Base-by-base conservation (phyloP, 2,888 invertebrate species). In the Sarcophaga rosellei region DNA sequence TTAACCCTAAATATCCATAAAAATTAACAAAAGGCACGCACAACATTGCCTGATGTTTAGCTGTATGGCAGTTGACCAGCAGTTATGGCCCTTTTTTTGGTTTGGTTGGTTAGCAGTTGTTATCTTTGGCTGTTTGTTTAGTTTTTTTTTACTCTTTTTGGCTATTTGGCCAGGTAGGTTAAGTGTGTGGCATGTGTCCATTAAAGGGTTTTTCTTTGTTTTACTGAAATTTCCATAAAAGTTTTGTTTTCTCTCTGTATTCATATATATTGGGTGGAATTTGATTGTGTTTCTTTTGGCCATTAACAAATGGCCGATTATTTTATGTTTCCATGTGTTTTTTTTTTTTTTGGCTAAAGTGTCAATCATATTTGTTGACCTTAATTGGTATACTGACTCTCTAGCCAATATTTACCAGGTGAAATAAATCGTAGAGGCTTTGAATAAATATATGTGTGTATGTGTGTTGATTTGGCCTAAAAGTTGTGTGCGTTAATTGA, bases 1-100 rank as follows among this genome's bases (percentile, higher is more conserved):
- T 65, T 80, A 66, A 81, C 81, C 77, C 57, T 68, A 12, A 63
- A 62, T 47, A 81, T 81, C 81, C 66, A 69, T n/a, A 77, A 81
- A 81, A 47, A 23, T 63, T 68, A 63, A 69, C 15, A 69, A 3
- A 81, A 69, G 69, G 69, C 84, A 85, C 84, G 84, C 81, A 77
- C 84, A 81, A n/a, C 44, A 21, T 66, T 66, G 53, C 53, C 35
- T 59, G 63, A 11, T 53, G 69, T 74, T 59, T 23, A 62, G 12
- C 35, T 25, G 21, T 74, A 74, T 10, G 15, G 1, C 17, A 44
- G n/a, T 47, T 20, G 47, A 47, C 47, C 69, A 53, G 10, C 35
- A 35, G 8, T 35, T 35, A 35, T 8, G 35, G 35, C 8, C 35
- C 35, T 35, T 35, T 35, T 78, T n/a, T n/a, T n/a, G n/a, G n/a